Base-by-base conservation (phyloP, 2,888 invertebrate genomes). In the Lottia gigantea region DNA sequence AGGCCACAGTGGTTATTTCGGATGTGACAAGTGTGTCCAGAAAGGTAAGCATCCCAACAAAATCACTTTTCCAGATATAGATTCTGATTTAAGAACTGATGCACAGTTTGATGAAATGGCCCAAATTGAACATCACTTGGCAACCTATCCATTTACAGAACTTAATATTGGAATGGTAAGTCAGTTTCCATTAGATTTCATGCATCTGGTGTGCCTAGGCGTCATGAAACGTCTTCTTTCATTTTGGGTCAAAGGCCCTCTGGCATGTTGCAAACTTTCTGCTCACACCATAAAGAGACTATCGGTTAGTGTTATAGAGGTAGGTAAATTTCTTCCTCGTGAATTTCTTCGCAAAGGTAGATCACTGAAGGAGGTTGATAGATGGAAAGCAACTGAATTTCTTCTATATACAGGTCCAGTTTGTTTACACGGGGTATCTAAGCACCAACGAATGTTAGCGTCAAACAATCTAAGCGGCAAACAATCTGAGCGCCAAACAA, bases 361-460 rank as follows among this genome's bases (percentile, higher is more conserved):
- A 46, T 31, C 72, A 40, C 66, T 82, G n/a, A 8, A 16, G 40
- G 78, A 79, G 26, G 40, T 80, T 16, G 77, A 80, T 16, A 67
- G 77, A 26, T 83, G 82, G 83, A 83, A 83, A 68, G 82, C 81
- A 6, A 79, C 80, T 31, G 82, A 83, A 64, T 82, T 78, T 71
- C 66, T 83, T 8, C 67, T 83, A 11, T 83, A 83, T 67, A 80
- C 80, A 19, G 80, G 82, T 7, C 75, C 75, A 49, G 69, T 81
- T 46, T 31, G 31, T 31, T 31, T 31, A 6, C 31, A 31, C 6
- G 31, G 31, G 31, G 6, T 31, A 31, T 31, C n/a, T n/a, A n/a
- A n/a, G n/a, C n/a, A n/a, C n/a, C n/a, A n/a, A n/a, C n/a, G n/a
- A n/a, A n/a, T n/a, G n/a, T n/a, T n/a, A n/a, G n/a, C n/a, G n/a